These are phyloP conservation scores for Dusona sp. DNA, from an alignment of 2,888 invertebrate species.

Conservation along the genomic window DNA sequence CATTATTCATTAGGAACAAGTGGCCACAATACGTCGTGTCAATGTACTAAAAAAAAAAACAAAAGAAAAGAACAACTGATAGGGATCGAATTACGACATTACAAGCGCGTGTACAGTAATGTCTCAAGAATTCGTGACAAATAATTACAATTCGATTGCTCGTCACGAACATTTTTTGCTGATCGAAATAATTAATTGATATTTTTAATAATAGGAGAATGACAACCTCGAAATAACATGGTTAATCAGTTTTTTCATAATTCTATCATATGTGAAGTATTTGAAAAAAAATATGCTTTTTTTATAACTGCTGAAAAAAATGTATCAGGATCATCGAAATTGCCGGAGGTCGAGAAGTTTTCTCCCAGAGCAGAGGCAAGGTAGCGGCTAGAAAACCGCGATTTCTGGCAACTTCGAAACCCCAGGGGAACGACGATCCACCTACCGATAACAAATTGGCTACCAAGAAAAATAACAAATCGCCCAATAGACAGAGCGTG, in stretches of 20 bases:
- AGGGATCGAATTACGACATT: conserved; percentile 40
- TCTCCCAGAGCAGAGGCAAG: conserved; percentile 93
- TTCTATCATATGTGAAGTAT: background rate
- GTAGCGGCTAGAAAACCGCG: conserved; percentile 90
- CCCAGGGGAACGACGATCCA: conserved; percentile 82
- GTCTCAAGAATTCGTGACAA: conserved; percentile 42
- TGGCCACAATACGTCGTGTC: conserved; percentile 51
- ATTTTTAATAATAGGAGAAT: background rate
- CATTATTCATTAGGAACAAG: conserved; percentile 66
- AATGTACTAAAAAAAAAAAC: conserved; percentile 21
- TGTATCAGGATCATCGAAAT: conserved; percentile 89
- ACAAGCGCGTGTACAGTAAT: conserved; percentile 19
- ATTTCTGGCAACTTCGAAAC: conserved; percentile 84
- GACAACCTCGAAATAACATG: background rate
- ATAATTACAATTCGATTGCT: conserved; percentile 9
- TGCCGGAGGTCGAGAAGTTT: conserved; percentile 93
- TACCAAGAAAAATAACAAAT: conserved; percentile 85
- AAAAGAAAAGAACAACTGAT: conserved; percentile 16
- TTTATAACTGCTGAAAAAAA: conserved; percentile 6
- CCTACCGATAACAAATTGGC: conserved; percentile 82
- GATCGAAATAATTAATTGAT: background rate
- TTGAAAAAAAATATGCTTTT: conserved; percentile 22
- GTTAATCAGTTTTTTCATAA: background rate
- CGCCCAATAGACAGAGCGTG: conserved; percentile 86
- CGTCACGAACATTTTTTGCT: background rate